A percentile compares a stretch with the other conserved stretches of the same genome.
Conservation (phyloP, 2,888 invertebrate genomes). For the Papilio protenor region DNA sequence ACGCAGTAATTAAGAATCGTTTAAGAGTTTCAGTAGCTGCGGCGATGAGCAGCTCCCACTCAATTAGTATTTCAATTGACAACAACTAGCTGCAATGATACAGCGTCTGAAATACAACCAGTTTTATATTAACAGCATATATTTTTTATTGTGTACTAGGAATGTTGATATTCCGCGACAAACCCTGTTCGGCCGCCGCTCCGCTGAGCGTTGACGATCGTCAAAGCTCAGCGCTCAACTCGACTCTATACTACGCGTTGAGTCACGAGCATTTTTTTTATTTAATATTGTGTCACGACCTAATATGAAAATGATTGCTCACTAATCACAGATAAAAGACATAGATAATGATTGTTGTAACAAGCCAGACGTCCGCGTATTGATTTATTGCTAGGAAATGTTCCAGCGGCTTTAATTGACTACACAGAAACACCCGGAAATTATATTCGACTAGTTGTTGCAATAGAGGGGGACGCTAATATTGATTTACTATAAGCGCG, state of each 20-base stretch:
- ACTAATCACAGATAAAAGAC: conserved; percentile 8
- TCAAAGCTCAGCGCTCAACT: not conserved
- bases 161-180: not conserved
- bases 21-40: not conserved
- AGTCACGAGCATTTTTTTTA: conserved; percentile 2
- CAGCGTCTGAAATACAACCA: not conserved
- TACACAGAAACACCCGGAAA: conserved; percentile 31
- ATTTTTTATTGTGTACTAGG: not conserved
- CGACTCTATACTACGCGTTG: not conserved
- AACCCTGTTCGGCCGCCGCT: not conserved
- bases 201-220: not conserved
- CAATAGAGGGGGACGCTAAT: conserved; percentile 17
- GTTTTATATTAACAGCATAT: not conserved
- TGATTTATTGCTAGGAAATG: conserved; percentile 34
- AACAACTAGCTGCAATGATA: not conserved
- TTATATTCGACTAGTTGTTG: conserved; percentile 5
- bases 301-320: conserved; percentile 6
- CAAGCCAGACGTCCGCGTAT: not conserved
- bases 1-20: not conserved
- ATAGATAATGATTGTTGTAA: not conserved
- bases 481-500: not conserved
- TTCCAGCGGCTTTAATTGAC: conserved; percentile 10
- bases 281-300: not conserved
- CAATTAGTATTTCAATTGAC: not conserved
- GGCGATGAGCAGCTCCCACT: not conserved